Base-by-base conservation (phyloP, 2,888 invertebrate genomes). In the Pristionchus arcanus region DNA sequence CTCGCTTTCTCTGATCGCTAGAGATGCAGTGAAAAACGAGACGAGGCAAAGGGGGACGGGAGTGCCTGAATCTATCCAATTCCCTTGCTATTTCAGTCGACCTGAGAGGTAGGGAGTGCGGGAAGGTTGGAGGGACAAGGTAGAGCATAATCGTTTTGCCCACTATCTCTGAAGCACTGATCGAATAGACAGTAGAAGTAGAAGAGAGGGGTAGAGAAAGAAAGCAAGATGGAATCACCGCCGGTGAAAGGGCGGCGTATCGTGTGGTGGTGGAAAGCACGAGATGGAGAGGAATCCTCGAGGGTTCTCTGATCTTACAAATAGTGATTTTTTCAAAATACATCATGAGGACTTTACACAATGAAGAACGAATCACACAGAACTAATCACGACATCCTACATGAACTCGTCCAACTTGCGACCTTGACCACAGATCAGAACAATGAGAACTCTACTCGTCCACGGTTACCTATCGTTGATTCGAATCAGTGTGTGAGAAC, bases 221-320 rank as follows among this genome's bases (percentile, higher is more conserved):
- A 28, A 21, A n/a, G 81, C 16, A 13, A 42, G 25, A 13, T 42
- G 42, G 77, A 81, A 74, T 74, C 74, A 74, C 74, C 31, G 49
- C 74, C 31, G 77, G n/a, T 42, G 77, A 81, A 81, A 81, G 42
- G 77, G 77, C 77, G 77, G 16, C 21, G 28, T 81, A 53, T 53
- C 11, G 63, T 63, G 63, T 63, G 63, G 63, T 49, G 49, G 49
- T 19, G 77, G 77, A 42, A 77, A n/a, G 49, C 49, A 53, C 81
- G 81, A n/a, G 81, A 53, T 34, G 13, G n/a, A 5, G 3, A 25
- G 71, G n/a, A 81, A 81, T n/a, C n/a, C 49, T 21, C 81, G 81
- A 19, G 81, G 28, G 49, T 25, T 49, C 81, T 81, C 7, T 81
- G 74, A 74, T 81, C 28, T n/a, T n/a, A n/a, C n/a, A n/a, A n/a